Evolutionary conservation across 2,888 invertebrate genomes (phyloP), one percentile per base, ranked within the genome.

Genomic region (Lissonota sp.): DNA sequence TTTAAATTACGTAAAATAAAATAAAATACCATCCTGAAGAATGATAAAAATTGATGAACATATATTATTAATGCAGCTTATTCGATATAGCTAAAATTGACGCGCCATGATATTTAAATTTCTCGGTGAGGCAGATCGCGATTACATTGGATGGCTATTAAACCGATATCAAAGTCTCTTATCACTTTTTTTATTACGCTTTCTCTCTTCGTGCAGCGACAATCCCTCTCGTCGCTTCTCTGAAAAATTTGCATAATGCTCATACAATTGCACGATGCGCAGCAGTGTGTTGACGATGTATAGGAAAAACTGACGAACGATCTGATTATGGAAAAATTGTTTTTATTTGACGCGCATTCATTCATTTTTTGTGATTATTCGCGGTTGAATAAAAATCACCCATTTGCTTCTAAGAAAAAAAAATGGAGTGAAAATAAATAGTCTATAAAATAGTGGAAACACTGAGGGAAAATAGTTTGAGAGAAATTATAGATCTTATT

Each of bases 231-330:
- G 83, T 55, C 83, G 71, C 80, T 71, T 62, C 84, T 81, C 85
- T 64, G 64, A 0, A 74, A 62, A 74, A 91, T 92, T 88, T 91
- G 83, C 91, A 91, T 92, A 92, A 92, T 91, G 89, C 88, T 82
- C 86, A 89, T 89, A 91, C 85, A 87, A 92, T 92, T 71, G 62
- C 63, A 49, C 62, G 67, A 73, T 70, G 76, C 74, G 62, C 71
- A 73, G 44, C 79, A 60, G 53, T 5, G 10, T 40, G 26, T 66
- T 39, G 49, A 60, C 51, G 67, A 26, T 40, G 6, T 14, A 76
- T 70, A 76, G 63, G 63, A 10, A 39, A n/a, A 16, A 44, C 70
- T 63, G 46, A 79, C 57, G 46, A 74, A 42, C 57, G 63, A 53
- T 81, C 39, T 40, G 42, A 44, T 26, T 72, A 72, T 42, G 67